phyloP scores from a whole-genome alignment of 2,113 vertebrate genomes.

The Turnix velox region DNA sequence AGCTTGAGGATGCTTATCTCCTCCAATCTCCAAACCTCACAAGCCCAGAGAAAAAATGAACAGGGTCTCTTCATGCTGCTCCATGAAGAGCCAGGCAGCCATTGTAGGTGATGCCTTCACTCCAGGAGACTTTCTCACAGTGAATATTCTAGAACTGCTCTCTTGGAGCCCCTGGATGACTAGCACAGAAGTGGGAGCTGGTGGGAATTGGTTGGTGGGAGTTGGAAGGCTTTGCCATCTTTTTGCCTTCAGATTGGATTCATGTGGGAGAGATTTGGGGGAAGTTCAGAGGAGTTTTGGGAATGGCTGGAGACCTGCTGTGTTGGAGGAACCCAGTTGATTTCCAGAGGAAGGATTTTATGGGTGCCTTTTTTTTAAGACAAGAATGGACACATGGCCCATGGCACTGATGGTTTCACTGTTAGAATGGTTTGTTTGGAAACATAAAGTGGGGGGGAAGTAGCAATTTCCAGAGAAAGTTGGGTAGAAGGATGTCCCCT shows the following conservation, averaged over 20 bases:
- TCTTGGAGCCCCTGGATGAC: not conserved
- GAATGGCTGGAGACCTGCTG: not conserved
- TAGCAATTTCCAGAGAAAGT: not conserved
- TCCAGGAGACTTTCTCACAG: not conserved
- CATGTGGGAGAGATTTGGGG: conserved; percentile 40
- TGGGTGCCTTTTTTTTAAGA: not conserved
- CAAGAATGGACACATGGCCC: too few relatives aligned
- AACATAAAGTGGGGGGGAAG: rapidly evolving
- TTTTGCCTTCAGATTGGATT: conserved; percentile 40
- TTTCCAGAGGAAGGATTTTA: not conserved
- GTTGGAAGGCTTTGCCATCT: conserved; percentile 25
- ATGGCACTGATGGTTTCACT: not conserved
- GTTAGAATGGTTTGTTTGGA: not conserved
- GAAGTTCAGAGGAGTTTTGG: conserved; percentile 23
- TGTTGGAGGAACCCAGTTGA: not conserved
- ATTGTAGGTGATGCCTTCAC: not conserved
- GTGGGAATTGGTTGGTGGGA: not conserved
- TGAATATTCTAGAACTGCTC: not conserved
- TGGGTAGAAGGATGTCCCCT: not conserved
- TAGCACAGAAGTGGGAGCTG: rapidly evolving
- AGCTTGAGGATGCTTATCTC: conserved; percentile 61
- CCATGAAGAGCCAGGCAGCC: not conserved
- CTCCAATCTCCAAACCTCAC: conserved; percentile 31
- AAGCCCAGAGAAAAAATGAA: conserved; percentile 47
- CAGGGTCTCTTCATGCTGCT: not conserved